A percentile compares a stretch with the other conserved stretches of the same genome.
These are phyloP conservation scores for Paedocypris sp. DNA, from an alignment of 2,113 vertebrate genomes.

Conservation along the genomic window DNA sequence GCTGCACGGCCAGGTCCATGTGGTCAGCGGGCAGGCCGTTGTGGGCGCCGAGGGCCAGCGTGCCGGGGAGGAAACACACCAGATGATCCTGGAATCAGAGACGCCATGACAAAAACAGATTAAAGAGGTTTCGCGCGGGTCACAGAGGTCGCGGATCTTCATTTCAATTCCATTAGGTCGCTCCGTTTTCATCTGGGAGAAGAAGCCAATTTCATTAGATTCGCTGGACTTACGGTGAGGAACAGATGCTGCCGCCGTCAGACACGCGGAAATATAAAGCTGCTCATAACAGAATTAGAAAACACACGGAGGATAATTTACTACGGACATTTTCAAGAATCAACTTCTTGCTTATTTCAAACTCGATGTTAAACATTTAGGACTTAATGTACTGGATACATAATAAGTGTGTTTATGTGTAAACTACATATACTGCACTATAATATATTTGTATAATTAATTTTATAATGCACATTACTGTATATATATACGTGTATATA, in stretches of 20 bases:
- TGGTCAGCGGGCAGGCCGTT: constrained; percentile 77
- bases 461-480: too few species aligned
- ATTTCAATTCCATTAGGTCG: not conserved
- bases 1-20: constrained; percentile 76
- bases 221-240: not conserved
- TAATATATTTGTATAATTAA: too few species aligned
- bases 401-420: too few species aligned
- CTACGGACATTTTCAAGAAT: too few species aligned
- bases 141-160: not conserved
- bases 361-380: too few species aligned
- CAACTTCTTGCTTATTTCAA: too few species aligned
- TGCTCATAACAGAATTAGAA: too few species aligned
- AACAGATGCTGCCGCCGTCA: not conserved
- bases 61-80: constrained; percentile 93
- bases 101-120: not conserved
- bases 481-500: too few species aligned
- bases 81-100: constrained; percentile 93
- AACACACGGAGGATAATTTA: too few species aligned
- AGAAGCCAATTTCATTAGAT: not conserved
- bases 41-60: constrained; percentile 82
- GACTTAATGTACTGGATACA: too few species aligned
- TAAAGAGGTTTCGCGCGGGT: not conserved
- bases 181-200: not conserved
- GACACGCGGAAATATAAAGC: too few species aligned
- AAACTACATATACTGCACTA: too few species aligned